These are phyloP conservation scores for Xyrauchen texanus DNA, from an alignment of 2,113 vertebrate species.

Conservation along the genomic window DNA sequence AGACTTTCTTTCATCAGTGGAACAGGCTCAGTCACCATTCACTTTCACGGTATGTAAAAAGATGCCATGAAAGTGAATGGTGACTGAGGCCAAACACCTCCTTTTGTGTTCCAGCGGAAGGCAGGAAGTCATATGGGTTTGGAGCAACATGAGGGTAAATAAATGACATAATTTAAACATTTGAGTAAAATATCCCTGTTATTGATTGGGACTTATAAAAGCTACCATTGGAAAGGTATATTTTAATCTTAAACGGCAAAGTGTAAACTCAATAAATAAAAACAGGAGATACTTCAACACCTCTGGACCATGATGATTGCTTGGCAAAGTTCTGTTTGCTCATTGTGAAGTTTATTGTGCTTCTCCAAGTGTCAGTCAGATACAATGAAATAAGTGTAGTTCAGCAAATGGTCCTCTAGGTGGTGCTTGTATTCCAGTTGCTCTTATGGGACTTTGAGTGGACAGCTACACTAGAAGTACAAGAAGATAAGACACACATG, in stretches of 20 bases:
- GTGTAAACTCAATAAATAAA: background rate
- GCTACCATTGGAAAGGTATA: too few species aligned
- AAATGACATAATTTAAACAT: too few species aligned
- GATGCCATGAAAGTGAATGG: too few species aligned
- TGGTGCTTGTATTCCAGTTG: constrained; percentile 51
- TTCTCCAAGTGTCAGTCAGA: background rate
- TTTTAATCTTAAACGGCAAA: background rate
- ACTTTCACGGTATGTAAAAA: too few species aligned
- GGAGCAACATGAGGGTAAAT: too few species aligned
- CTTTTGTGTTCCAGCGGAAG: too few species aligned
- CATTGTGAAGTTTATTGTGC: constrained; percentile 16
- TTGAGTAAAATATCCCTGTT: too few species aligned
- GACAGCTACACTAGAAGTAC: constrained; percentile 20
- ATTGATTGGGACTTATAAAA: background rate
- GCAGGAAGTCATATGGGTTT: too few species aligned
- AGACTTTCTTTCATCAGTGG: too few species aligned
- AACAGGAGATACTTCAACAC: background rate
- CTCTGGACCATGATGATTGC: background rate
- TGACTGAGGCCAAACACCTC: too few species aligned
- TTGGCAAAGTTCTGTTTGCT: background rate
- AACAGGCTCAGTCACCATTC: too few species aligned
- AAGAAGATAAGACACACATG: constrained; percentile 29
- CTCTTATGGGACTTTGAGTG: background rate
- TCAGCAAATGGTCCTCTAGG: constrained; percentile 37
- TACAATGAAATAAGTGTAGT: constrained; percentile 2